Percentiles rank a stretch among this genome's conserved stretches.
Evolutionary conservation across 1,140 invertebrate species (phyloP).

Genomic region (Globodera ellingtonae): DNA sequence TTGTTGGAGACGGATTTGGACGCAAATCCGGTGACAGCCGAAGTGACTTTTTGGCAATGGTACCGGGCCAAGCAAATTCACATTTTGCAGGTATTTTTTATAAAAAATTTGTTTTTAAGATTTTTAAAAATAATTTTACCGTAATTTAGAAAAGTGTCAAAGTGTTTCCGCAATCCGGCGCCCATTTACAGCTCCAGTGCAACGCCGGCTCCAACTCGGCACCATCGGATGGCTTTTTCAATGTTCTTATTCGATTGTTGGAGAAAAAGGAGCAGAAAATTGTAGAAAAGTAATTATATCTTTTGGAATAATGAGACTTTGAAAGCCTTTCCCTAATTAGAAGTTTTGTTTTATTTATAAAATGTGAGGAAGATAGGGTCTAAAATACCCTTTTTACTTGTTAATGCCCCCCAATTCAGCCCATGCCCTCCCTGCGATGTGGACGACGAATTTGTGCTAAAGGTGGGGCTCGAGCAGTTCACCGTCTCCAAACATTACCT

Average conservation of each 20-base stretch:
- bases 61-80: slow-evolving; percentile 17
- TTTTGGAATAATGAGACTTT: neutral
- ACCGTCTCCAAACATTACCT: slow-evolving; percentile 24
- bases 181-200: slow-evolving; percentile 7
- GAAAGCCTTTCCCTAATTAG: neutral
- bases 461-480: slow-evolving; percentile 12
- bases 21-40: slow-evolving; percentile 5
- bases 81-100: slow-evolving; percentile 12
- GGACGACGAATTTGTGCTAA: slow-evolving; percentile 3
- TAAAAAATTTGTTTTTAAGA: no score
- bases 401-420: neutral
- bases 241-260: slow-evolving; percentile 21
- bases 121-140: neutral
- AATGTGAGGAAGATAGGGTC: neutral
- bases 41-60: slow-evolving; percentile 27
- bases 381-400: no score
- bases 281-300: neutral
- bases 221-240: slow-evolving; percentile 20
- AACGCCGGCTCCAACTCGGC: slow-evolving; percentile 1
- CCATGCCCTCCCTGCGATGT: neutral
- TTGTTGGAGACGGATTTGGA: slow-evolving; percentile 20
- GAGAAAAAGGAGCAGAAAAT: slow-evolving; percentile 14
- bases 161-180: slow-evolving; percentile 7
- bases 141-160: slow-evolving; percentile 16
- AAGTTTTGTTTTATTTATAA: neutral